Conservation (phyloP, 2,888 invertebrate species). For the Noctua pronuba region DNA sequence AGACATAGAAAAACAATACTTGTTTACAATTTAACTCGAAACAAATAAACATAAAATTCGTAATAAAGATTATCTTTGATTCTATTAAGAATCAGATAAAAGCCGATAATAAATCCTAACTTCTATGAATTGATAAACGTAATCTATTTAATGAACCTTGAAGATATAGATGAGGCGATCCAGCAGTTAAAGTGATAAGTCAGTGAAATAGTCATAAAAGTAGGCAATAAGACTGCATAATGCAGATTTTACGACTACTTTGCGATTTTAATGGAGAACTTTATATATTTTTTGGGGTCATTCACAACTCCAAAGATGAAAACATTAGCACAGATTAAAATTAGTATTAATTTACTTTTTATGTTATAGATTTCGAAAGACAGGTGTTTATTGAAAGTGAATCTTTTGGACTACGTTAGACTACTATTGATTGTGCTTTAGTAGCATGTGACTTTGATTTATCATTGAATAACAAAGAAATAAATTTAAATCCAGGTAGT, state of each 20-base stretch:
- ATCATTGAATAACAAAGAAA: not conserved
- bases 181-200: slow-evolving; percentile 26
- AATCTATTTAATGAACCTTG: slow-evolving; percentile 45
- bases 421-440: not conserved
- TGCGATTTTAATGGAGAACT: slow-evolving; percentile 34
- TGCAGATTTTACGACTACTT: slow-evolving; percentile 40
- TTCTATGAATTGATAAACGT: slow-evolving; percentile 62
- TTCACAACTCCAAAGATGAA: slow-evolving; percentile 34
- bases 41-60: slow-evolving; percentile 19
- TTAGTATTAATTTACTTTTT: slow-evolving; percentile 20
- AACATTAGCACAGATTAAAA: slow-evolving; percentile 31
- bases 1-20: slow-evolving; percentile 25
- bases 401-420: not conserved
- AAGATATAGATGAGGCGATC: slow-evolving; percentile 32
- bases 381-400: slow-evolving; percentile 38
- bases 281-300: slow-evolving; percentile 44
- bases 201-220: slow-evolving; percentile 43
- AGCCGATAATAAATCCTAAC: slow-evolving; percentile 25
- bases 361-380: slow-evolving; percentile 33
- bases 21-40: slow-evolving; percentile 30
- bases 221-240: slow-evolving; percentile 20
- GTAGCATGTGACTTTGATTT: not conserved
- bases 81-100: slow-evolving; percentile 40
- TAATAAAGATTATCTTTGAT: slow-evolving; percentile 36
- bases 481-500: not conserved